These are phyloP conservation scores for Isaurus tuberculatus DNA, from an alignment of 92 coral and sea anemone species.

Conservation along the genomic window DNA sequence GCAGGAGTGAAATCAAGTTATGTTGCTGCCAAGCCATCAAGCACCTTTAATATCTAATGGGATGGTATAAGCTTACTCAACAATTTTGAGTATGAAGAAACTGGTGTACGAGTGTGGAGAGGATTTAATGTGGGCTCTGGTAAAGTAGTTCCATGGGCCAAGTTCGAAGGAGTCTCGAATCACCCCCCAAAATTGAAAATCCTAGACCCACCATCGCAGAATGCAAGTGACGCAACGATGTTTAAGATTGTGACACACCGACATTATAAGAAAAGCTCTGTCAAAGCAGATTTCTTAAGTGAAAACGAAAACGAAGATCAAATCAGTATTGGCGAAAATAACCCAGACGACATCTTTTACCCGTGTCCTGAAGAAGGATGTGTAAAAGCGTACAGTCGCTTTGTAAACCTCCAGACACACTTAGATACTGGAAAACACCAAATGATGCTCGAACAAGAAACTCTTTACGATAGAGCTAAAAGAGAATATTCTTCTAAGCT, in stretches of 20 bases:
- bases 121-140: conserved; percentile 52
- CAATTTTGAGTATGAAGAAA: conserved; percentile 43
- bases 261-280: conserved; percentile 52
- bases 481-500: conserved; percentile 27
- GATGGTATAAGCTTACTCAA: conserved; percentile 47
- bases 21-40: conserved; percentile 38
- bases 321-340: background rate
- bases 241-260: conserved; percentile 41
- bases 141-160: background rate
- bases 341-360: conserved; percentile 33
- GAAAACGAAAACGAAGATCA: conserved; percentile 1
- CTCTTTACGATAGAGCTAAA: conserved; percentile 41
- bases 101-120: conserved; percentile 60
- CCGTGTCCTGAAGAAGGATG: conserved; percentile 45
- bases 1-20: conserved; percentile 39
- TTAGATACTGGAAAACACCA: conserved; percentile 51
- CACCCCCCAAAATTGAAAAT: conserved; percentile 29
- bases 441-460: conserved; percentile 30
- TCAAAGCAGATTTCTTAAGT: conserved; percentile 29
- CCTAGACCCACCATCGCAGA: conserved; percentile 47
- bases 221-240: conserved; percentile 19
- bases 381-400: conserved; percentile 36
- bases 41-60: conserved; percentile 30
- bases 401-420: conserved; percentile 42
- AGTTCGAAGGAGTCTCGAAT: conserved; percentile 45